A percentile compares a stretch with the other conserved stretches of the same genome.
Evolutionary conservation across 2,113 vertebrate genomes (phyloP).

Genomic region (Ageneiosus marmoratus): DNA sequence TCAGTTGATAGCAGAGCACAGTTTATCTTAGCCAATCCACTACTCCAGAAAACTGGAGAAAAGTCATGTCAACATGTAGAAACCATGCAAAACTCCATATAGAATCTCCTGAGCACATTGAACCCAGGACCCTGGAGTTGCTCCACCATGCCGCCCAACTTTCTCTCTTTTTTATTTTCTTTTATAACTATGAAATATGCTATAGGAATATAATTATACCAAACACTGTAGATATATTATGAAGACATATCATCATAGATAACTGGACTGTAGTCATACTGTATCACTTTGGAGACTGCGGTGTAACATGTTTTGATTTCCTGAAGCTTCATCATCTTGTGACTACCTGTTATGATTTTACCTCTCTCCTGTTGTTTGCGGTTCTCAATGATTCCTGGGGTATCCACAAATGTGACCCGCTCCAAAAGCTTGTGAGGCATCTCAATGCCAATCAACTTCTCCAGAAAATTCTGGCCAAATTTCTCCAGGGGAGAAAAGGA

Average conservation of each 20-base stretch:
- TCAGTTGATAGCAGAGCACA: not conserved
- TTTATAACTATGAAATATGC: not conserved
- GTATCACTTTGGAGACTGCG: not conserved
- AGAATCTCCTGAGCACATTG: not conserved
- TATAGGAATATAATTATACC: not conserved
- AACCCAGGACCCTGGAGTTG: not conserved
- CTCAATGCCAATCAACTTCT: constrained; percentile 95
- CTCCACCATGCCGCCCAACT: not conserved
- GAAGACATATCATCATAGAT: not conserved
- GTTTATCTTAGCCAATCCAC: not conserved
- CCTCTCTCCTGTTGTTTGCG: constrained; percentile 98
- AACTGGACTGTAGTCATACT: not conserved
- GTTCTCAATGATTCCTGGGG: constrained; percentile 97
- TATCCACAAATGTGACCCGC: constrained; percentile 94
- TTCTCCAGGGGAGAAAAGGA: constrained; percentile 97
- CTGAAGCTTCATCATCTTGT: not conserved
- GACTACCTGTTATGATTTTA: constrained; percentile 53
- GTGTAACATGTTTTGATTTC: not conserved
- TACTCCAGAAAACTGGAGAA: not conserved
- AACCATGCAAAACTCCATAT: not conserved
- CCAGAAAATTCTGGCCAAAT: constrained; percentile 97
- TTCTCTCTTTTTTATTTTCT: not conserved
- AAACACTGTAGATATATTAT: not conserved
- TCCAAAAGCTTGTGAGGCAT: constrained; percentile 96
- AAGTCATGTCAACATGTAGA: not conserved